Conservation (phyloP, 2,888 invertebrate species). For the Drosophila histrio region DNA sequence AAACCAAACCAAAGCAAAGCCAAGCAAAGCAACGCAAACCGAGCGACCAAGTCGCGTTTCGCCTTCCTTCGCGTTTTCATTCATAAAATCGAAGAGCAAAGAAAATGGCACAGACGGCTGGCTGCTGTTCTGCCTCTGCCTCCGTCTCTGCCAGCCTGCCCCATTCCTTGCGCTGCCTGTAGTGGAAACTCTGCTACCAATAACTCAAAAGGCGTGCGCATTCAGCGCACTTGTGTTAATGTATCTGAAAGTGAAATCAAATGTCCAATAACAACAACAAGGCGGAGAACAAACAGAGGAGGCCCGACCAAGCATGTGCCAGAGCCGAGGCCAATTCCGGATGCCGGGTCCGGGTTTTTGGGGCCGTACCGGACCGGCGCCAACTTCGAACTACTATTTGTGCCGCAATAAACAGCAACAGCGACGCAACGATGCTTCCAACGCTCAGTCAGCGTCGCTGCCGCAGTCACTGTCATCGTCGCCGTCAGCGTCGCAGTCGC, state of each 20-base stretch:
- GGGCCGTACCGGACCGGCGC: constrained; percentile 57
- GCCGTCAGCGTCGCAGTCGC: constrained; percentile 1
- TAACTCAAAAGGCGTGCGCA: constrained; percentile 79
- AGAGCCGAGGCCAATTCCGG: constrained; percentile 29
- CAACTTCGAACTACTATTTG: constrained; percentile 76
- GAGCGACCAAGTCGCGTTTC: constrained; percentile 69
- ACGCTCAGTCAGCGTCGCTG: constrained; percentile 20
- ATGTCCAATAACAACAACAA: constrained; percentile 42
- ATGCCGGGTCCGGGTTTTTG: constrained; percentile 21
- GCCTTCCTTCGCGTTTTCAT: constrained; percentile 69
- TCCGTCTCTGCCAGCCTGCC: constrained; percentile 15
- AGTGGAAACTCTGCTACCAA: constrained; percentile 58
- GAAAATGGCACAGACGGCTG: constrained; percentile 65
- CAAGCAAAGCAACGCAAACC: constrained; percentile 37
- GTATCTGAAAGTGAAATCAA: constrained; percentile 75
- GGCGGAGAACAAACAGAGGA: background rate
- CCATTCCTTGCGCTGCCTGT: background rate
- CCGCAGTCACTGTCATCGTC: background rate
- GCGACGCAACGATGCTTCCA: constrained; percentile 30
- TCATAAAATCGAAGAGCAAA: constrained; percentile 79
- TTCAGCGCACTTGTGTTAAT: constrained; percentile 72
- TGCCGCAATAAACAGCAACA: constrained; percentile 16
- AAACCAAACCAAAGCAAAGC: constrained; percentile 49
- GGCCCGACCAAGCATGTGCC: constrained; percentile 44
- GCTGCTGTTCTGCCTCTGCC: constrained; percentile 31